These are phyloP conservation scores for Rachycentron canadum DNA, from an alignment of 2,797 vertebrate genomes.

Conservation along the genomic window DNA sequence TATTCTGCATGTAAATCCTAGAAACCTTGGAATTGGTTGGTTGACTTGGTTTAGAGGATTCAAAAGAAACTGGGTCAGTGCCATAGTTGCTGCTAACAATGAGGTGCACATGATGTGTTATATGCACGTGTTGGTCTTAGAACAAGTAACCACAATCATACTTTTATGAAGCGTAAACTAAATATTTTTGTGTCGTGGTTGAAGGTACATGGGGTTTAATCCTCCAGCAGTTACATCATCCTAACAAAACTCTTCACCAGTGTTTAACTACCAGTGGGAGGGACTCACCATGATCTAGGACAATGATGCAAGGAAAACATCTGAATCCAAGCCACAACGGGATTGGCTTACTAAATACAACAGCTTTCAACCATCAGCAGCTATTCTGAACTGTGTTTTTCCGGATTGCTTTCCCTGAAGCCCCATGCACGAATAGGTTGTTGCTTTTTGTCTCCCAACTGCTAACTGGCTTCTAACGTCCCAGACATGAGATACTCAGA, in stretches of 20 bases:
- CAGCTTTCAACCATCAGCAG: slow-evolving; percentile 62
- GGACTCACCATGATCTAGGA: slow-evolving; percentile 41
- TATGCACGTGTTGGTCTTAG: neutral
- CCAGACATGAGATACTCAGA: slow-evolving; percentile 29
- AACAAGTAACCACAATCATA: slow-evolving; percentile 4
- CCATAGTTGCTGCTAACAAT: slow-evolving; percentile 45
- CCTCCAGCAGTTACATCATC: slow-evolving; percentile 40
- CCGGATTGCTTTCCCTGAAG: slow-evolving; percentile 50
- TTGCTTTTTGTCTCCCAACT: slow-evolving; percentile 41
- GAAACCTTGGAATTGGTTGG: slow-evolving; percentile 51
- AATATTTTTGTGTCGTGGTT: slow-evolving; percentile 22
- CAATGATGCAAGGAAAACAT: slow-evolving; percentile 60
- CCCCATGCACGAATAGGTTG: slow-evolving; percentile 27
- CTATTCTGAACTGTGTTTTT: slow-evolving; percentile 51
- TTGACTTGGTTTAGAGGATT: slow-evolving; percentile 61
- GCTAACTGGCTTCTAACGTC: slow-evolving; percentile 35
- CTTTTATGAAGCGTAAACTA: slow-evolving; percentile 7
- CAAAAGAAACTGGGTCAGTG: slow-evolving; percentile 60
- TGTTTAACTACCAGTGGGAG: slow-evolving; percentile 46
- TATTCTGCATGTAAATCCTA: slow-evolving; percentile 66
- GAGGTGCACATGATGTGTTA: slow-evolving; percentile 18
- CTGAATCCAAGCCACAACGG: slow-evolving; percentile 58
- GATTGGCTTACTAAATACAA: slow-evolving; percentile 56
- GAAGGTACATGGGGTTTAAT: slow-evolving; percentile 34
- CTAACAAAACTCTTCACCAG: slow-evolving; percentile 41